Base-by-base conservation (phyloP, 2,888 invertebrate species). In the Phoronis australis region DNA sequence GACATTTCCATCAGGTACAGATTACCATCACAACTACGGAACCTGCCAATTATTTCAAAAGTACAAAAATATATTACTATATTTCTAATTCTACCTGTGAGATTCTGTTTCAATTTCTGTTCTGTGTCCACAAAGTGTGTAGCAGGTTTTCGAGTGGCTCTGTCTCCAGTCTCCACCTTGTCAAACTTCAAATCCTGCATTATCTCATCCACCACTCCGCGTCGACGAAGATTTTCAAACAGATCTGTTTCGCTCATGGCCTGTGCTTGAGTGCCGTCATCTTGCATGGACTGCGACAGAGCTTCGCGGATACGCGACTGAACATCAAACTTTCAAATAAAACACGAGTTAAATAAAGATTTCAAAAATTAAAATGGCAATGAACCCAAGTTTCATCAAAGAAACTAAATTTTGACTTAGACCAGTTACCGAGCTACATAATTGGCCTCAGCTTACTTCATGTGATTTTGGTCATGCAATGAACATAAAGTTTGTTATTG, bases 171-270 rank as follows among this genome's bases (percentile, higher is more conserved):
- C n/a, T n/a, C n/a, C n/a, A n/a, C n/a, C n/a, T n/a, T n/a, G 22
- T 64, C 62, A 56, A 73, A 69, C 52, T 71, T 66, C 6, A 73
- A 56, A 48, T 69, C 63, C 20, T 65, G 64, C 55, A 72, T 59
- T 4, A 73, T 60, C 22, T 69, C 65, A 50, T 71, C 73, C 4
- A 73, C 63, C 2, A 73, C 57, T 9, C 73, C 73, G 46, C 61
- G 58, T 52, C 69, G 65, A 37, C 63, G 57, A 15, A 73, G 55
- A 9, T 63, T 83, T 4, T 69, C 66, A 22, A 80, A 64, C 37
- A 81, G 62, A 50, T 75, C 69, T 31, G 71, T 69, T 47, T 77
- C 78, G 24, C 65, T 66, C 31, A 73, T 52, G 15, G 48, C 52
- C 15, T 54, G 56, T 22, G 48, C 46, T 12, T 57, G 48, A 18